phyloP scores from a whole-genome alignment of 2,797 vertebrate genomes.

The Psittacula echo region DNA sequence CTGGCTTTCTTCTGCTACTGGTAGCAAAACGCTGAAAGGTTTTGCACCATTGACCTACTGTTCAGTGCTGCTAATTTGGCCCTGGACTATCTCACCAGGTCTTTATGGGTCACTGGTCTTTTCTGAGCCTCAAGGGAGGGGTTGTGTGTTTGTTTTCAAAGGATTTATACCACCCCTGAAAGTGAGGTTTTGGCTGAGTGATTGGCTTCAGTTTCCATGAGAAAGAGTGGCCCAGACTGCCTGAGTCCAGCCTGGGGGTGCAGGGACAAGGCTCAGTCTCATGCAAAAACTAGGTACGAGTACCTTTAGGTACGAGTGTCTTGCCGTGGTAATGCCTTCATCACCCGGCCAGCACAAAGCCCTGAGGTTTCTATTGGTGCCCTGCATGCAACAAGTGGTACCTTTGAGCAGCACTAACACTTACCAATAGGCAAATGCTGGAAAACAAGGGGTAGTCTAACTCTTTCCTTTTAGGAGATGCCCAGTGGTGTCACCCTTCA shows the following conservation, averaged over 20 bases:
- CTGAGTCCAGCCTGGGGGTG: background rate
- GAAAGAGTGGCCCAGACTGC: background rate
- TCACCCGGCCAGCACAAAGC: background rate
- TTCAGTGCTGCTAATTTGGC: constrained; percentile 8
- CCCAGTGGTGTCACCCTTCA: background rate
- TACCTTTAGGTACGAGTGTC: background rate
- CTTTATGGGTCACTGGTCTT: constrained; percentile 9
- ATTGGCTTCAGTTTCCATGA: background rate
- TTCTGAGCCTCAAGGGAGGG: background rate
- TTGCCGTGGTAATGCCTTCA: background rate
- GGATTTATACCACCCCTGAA: background rate
- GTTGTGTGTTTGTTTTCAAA: constrained; percentile 7
- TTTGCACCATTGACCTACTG: constrained; percentile 8
- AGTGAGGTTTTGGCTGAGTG: background rate
- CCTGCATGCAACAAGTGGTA: background rate
- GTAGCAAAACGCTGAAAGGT: constrained; percentile 53
- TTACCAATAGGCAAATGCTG: background rate
- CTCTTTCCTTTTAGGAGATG: background rate
- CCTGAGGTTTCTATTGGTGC: background rate
- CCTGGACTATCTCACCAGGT: background rate
- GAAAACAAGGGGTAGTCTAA: background rate
- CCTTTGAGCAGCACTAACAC: background rate
- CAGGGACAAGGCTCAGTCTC: background rate
- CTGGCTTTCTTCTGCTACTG: constrained; percentile 40
- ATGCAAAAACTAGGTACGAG: background rate